Base-by-base conservation (phyloP, 1,140 invertebrate species). In the Conopomorpha cramerella region DNA sequence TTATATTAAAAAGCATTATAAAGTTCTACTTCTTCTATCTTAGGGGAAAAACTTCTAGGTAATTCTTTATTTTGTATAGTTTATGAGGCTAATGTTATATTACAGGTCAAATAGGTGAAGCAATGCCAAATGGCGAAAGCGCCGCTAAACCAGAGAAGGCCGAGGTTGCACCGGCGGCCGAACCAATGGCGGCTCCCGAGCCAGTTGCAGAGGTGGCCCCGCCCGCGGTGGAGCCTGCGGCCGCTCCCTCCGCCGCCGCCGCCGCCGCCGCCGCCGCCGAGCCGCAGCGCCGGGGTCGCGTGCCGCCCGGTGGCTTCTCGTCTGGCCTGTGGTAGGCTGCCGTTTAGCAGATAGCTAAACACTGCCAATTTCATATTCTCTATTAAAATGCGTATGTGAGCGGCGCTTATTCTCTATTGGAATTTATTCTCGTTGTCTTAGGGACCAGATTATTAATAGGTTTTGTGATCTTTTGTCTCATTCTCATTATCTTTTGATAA, bases 221-320 rank as follows among this genome's bases (percentile, higher is more conserved):
- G 17, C 19, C 26, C 6, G 23, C 36, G n/a, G 16, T 25, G 12
- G 14, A 31, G 8, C 1, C 34, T 6, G n/a, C 16, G 16, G 14
- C 17, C 11, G 36, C 17, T 8, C 27, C 18, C 14, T 27, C 26
- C 6, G 29, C 17, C 10, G 3, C 18, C 46, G 6, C 46, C 54
- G 0, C 23, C 7, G 36, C 38, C 19, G 30, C 34, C 8, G 28
- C 34, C 2, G 55, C 44, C 33, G 41, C 39, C 7, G 68, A 68
- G 27, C 34, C 64, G 1, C 62, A 64, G 3, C 68, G 58, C 38
- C 70, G 79, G 40, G 62, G 63, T 8, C 68, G 80, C 30, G 80
- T 82, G n/a, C 81, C 81, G 4, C 81, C 81, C 2, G 81, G 81
- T 28, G 81, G 81, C 2, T 82, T 78, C 50, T 82, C 80, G 2